Evolutionary conservation across 2,888 invertebrate species (phyloP).

Genomic region (Argyresthia goedartella): DNA sequence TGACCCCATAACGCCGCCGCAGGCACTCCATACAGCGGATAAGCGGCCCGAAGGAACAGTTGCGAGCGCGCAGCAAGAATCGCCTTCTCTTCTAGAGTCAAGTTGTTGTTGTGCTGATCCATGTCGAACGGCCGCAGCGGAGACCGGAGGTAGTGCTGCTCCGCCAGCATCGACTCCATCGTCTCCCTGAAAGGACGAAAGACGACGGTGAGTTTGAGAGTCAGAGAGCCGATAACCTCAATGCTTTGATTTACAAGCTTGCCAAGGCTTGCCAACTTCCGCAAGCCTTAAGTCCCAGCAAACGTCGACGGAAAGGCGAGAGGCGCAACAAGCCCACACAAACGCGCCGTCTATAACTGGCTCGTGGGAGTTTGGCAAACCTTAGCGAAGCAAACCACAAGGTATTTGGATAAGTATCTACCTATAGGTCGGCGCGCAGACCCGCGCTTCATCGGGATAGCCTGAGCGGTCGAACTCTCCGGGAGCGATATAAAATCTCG

Average conservation of each 20-base stretch:
- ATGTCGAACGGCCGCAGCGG: conserved; percentile 81
- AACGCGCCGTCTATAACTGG: no score
- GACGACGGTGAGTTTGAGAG: not conserved
- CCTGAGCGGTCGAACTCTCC: conserved; percentile 66
- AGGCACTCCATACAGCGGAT: conserved; percentile 68
- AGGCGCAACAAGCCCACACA: no score
- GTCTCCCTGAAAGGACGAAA: conserved; percentile 81
- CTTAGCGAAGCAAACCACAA: not conserved
- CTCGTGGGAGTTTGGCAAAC: not conserved
- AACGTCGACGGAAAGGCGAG: no score
- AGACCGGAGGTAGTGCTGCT: conserved; percentile 85
- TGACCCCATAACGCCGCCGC: conserved; percentile 77
- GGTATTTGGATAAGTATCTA: conserved; percentile 12
- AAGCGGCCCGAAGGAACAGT: conserved; percentile 78
- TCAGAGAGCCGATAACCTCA: no score
- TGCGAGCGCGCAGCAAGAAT: conserved; percentile 83
- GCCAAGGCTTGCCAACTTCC: no score
- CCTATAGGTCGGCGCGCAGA: conserved; percentile 64
- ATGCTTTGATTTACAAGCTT: no score
- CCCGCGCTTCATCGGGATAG: conserved; percentile 66
- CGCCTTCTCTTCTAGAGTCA: conserved; percentile 83
- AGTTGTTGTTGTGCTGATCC: conserved; percentile 78
- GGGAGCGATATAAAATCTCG: conserved; percentile 66
- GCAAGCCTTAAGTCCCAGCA: no score
- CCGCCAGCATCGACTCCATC: conserved; percentile 90